Evolutionary conservation across 2,113 vertebrate species (phyloP).

Genomic region (Hippocampus zosterae): DNA sequence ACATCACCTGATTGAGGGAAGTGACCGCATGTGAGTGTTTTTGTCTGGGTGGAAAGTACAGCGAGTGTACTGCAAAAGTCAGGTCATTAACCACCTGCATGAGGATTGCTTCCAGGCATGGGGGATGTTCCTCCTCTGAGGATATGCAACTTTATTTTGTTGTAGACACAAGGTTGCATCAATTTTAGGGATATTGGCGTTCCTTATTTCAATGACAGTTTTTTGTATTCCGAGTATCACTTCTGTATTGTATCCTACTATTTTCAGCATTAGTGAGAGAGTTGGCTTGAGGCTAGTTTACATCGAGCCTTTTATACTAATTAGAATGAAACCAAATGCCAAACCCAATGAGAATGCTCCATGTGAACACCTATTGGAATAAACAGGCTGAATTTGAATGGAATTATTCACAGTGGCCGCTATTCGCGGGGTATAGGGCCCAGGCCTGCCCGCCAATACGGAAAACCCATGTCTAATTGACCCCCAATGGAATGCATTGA

Average conservation of each 20-base stretch:
- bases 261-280: not conserved
- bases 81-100: not conserved
- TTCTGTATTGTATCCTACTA: not conserved
- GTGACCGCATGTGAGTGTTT: conserved; percentile 12
- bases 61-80: not conserved
- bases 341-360: too few species aligned
- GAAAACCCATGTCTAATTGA: too few species aligned
- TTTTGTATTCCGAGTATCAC: not conserved
- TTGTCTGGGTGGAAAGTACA: conserved; percentile 1
- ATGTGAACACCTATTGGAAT: too few species aligned
- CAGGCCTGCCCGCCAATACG: too few species aligned
- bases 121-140: not conserved
- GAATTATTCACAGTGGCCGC: too few species aligned
- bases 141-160: not conserved
- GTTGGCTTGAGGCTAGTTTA: too few species aligned
- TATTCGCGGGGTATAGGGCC: too few species aligned
- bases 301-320: too few species aligned
- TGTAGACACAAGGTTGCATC: too few species aligned
- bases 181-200: not conserved
- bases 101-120: not conserved
- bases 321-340: too few species aligned
- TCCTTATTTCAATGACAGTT: not conserved
- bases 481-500: too few species aligned
- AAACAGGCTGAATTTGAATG: too few species aligned
- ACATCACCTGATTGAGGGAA: conserved; percentile 28